Conservation (phyloP, 1,140 invertebrate species). For the Eriosoma lanigerum region DNA sequence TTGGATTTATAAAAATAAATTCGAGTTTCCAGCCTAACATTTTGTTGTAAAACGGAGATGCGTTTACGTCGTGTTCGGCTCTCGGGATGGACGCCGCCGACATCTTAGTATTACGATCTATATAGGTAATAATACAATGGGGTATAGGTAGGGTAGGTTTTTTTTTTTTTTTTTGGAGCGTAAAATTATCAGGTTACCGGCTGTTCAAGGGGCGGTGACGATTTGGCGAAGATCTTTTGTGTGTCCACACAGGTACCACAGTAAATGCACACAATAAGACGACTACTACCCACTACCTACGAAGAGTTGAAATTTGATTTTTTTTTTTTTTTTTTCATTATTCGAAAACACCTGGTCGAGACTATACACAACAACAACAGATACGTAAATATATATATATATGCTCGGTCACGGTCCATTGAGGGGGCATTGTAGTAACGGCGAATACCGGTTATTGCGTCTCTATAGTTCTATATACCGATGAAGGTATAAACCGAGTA, state of each 20-base stretch:
- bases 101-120: neutral
- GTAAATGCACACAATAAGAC: neutral
- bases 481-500: neutral
- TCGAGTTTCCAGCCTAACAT: too few relatives aligned
- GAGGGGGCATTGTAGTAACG: constrained; percentile 20
- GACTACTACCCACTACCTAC: neutral
- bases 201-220: neutral
- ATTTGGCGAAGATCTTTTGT: constrained; percentile 50
- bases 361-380: constrained; percentile 1
- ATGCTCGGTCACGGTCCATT: constrained; percentile 34
- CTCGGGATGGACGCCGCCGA: too few relatives aligned
- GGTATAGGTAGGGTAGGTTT: neutral
- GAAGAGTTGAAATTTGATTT: constrained; percentile 25
- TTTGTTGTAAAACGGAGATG: neutral
- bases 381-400: neutral
- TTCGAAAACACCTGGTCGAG: constrained; percentile 28
- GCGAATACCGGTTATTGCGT: constrained; percentile 46
- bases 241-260: neutral
- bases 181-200: constrained; percentile 34
- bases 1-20: too few relatives aligned
- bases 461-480: too few relatives aligned
- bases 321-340: neutral
- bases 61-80: neutral
- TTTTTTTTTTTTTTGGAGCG: constrained; percentile 36
- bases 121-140: neutral